A percentile compares a stretch with the other conserved stretches of the same genome.
Conservation (phyloP, 1,140 invertebrate genomes). For the Lucilia sericata region DNA sequence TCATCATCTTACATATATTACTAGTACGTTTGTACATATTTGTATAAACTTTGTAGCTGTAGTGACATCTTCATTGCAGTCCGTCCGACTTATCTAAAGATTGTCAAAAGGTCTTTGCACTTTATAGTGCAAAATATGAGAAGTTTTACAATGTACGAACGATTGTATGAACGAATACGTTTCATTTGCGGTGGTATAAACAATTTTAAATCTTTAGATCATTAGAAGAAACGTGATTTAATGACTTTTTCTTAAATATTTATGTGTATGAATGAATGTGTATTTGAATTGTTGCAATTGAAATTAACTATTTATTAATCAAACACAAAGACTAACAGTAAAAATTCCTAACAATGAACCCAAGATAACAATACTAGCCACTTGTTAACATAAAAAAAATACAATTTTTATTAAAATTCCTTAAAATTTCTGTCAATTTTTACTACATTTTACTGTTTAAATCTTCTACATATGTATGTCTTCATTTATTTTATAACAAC, state of each 20-base stretch:
- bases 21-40: too few relatives aligned
- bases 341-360: neutral
- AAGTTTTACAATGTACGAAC: neutral
- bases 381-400: too few relatives aligned
- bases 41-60: neutral
- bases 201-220: constrained; percentile 12
- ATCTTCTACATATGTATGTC: neutral
- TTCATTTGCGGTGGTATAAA: neutral
- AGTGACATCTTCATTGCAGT: neutral
- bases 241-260: constrained; percentile 4
- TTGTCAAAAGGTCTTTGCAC: constrained; percentile 6
- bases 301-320: neutral
- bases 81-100: neutral
- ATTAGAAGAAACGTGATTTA: constrained; percentile 16
- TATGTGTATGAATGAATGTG: neutral
- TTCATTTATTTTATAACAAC: neutral
- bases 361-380: neutral
- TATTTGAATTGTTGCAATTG: neutral
- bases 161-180: too few relatives aligned
- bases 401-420: too few relatives aligned
- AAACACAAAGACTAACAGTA: neutral
- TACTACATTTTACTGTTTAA: neutral
- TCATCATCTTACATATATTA: neutral
- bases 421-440: neutral
- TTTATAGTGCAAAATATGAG: neutral